Evolutionary conservation across 2,113 vertebrate genomes (phyloP).

Genomic region (Meleagris gallopavo): DNA sequence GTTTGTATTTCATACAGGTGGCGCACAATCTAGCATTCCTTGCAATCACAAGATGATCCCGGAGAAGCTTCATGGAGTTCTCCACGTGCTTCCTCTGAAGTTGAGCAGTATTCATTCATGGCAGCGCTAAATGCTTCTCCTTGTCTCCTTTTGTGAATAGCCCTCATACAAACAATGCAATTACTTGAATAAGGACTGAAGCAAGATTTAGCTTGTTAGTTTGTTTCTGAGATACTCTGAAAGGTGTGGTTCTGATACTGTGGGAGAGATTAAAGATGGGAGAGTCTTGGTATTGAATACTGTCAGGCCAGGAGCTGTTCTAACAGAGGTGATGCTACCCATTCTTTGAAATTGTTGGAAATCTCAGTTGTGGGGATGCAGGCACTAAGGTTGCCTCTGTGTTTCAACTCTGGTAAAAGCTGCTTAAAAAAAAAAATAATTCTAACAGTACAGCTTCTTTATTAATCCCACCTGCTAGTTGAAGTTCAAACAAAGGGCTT

Average conservation of each 20-base stretch:
- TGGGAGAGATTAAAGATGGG: neutral
- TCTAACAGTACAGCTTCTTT: neutral
- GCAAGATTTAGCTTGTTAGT: neutral
- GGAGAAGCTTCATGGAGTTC: neutral
- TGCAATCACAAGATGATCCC: neutral
- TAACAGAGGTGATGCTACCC: neutral
- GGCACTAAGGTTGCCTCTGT: neutral
- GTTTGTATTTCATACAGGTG: neutral
- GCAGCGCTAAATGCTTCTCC: neutral
- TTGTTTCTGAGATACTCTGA: neutral
- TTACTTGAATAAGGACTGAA: neutral
- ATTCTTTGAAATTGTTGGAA: neutral
- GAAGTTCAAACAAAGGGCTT: neutral
- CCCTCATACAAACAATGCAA: neutral
- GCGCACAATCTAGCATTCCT: accelerated
- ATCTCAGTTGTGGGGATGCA: neutral
- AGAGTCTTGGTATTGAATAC: neutral
- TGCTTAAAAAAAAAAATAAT: neutral
- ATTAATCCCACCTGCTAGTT: neutral
- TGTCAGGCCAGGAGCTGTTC: neutral
- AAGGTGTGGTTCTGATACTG: neutral
- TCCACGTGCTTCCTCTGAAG: neutral
- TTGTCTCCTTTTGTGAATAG: neutral
- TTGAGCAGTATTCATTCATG: neutral
- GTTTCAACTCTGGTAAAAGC: neutral